Percentiles rank a stretch among this genome's conserved stretches.
phyloP scores from a whole-genome alignment of 2,888 invertebrate genomes.

The Limenitis camilla region DNA sequence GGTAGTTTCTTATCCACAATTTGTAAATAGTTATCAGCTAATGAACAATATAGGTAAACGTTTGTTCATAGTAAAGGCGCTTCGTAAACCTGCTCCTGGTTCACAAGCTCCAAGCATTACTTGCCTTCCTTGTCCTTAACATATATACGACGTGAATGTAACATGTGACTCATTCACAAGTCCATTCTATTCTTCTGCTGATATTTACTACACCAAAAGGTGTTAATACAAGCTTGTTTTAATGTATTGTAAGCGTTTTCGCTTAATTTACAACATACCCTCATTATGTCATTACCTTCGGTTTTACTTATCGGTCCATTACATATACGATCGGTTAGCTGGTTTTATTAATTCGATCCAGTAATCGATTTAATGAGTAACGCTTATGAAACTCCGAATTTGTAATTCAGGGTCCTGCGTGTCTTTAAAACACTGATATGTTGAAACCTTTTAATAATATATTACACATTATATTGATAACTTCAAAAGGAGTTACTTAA shows the following conservation, averaged over 20 bases:
- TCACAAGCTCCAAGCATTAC: too few species aligned
- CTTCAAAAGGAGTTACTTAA: too few species aligned
- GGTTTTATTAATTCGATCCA: conserved; percentile 21
- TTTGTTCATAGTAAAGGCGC: too few species aligned
- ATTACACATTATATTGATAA: not conserved
- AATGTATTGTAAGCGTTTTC: conserved; percentile 25
- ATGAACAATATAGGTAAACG: too few species aligned
- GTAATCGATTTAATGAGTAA: conserved; percentile 19
- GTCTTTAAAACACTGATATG: not conserved
- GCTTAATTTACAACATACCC: conserved; percentile 25
- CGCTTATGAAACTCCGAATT: conserved; percentile 13
- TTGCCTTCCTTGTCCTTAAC: too few species aligned
- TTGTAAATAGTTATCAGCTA: too few species aligned
- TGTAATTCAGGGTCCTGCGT: conserved; percentile 6
- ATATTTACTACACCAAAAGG: conserved; percentile 7
- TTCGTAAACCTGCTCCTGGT: too few species aligned
- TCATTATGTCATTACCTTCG: conserved; percentile 27
- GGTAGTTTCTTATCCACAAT: too few species aligned
- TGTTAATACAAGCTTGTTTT: conserved; percentile 26
- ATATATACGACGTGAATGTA: too few species aligned
- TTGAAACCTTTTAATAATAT: not conserved
- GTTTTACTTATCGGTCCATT: conserved; percentile 26
- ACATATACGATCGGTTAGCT: conserved; percentile 18
- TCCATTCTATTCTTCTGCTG: not conserved
- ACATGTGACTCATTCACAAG: too few species aligned